Conservation (phyloP, 2,797 vertebrate species). For the Melanogrammus aeglefinus region DNA sequence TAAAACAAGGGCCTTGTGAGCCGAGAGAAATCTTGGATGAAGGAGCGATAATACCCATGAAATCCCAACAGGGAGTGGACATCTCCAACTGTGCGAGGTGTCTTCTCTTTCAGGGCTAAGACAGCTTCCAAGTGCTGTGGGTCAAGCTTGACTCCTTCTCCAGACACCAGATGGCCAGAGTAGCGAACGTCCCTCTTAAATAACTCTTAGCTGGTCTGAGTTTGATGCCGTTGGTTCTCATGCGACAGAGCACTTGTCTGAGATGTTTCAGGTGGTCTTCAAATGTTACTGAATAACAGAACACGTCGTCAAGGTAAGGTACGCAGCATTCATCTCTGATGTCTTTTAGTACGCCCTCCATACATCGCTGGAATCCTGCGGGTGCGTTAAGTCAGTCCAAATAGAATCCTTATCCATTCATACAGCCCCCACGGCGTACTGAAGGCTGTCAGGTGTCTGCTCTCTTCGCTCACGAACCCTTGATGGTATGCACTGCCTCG, state of each 20-base stretch:
- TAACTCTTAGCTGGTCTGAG: not conserved
- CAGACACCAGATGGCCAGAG: not conserved
- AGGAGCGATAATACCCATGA: slow-evolving; percentile 25
- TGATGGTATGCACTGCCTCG: not conserved
- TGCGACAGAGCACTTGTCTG: not conserved
- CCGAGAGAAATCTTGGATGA: slow-evolving; percentile 24
- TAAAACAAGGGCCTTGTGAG: not conserved
- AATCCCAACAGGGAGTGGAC: slow-evolving; percentile 29
- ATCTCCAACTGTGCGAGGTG: slow-evolving; percentile 23
- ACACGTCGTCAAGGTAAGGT: not conserved
- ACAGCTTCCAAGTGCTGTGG: slow-evolving; percentile 29
- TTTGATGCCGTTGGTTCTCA: not conserved
- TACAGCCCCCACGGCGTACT: not conserved
- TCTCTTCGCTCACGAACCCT: not conserved
- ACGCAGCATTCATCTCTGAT: not conserved
- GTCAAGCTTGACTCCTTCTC: slow-evolving; percentile 21
- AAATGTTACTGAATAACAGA: not conserved
- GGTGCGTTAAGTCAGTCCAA: not conserved
- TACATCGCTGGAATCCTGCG: not conserved
- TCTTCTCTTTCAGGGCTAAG: slow-evolving; percentile 17
- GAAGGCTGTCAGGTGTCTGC: not conserved
- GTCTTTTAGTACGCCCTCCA: not conserved
- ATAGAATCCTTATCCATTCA: not conserved
- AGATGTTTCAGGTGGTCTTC: not conserved
- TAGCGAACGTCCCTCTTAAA: not conserved